These are phyloP conservation scores for Columba guinea DNA, from an alignment of 2,797 vertebrate species.

Conservation along the genomic window DNA sequence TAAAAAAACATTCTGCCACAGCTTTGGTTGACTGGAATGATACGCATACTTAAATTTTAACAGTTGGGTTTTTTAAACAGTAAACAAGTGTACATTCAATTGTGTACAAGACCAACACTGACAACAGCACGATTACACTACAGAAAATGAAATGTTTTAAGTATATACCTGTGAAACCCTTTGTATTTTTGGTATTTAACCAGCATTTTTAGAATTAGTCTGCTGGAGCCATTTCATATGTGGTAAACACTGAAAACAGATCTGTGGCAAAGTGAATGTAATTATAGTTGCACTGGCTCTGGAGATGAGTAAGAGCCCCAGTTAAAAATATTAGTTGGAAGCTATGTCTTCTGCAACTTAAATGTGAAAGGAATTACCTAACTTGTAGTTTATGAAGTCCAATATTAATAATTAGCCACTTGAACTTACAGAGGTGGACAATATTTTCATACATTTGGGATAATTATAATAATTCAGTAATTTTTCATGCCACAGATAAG, in stretches of 20 bases:
- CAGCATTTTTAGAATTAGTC: conserved; percentile 32
- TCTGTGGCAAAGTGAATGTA: conserved; percentile 25
- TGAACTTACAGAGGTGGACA: conserved; percentile 7
- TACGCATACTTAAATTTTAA: conserved; percentile 30
- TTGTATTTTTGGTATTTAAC: conserved; percentile 66
- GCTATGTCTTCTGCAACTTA: conserved; percentile 1
- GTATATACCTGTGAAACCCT: conserved; percentile 40
- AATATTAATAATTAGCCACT: not conserved
- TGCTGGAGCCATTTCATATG: conserved; percentile 49
- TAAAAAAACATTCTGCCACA: conserved; percentile 52
- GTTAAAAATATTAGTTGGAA: conserved; percentile 30
- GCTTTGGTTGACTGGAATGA: conserved; percentile 71
- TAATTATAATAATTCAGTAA: not conserved
- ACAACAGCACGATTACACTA: conserved; percentile 60
- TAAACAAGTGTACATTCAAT: conserved; percentile 73
- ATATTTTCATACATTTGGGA: not conserved
- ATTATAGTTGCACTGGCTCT: conserved; percentile 20
- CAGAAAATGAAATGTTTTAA: conserved; percentile 58
- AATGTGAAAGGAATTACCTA: conserved; percentile 12
- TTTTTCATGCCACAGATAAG: conserved; percentile 38
- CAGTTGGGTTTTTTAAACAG: conserved; percentile 7
- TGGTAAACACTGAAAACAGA: conserved; percentile 35
- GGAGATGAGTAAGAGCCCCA: not conserved
- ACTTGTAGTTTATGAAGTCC: not conserved
- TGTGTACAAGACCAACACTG: conserved; percentile 55